These are phyloP conservation scores for Oreocharis arfaki DNA, from an alignment of 2,113 vertebrate genomes.

Conservation along the genomic window DNA sequence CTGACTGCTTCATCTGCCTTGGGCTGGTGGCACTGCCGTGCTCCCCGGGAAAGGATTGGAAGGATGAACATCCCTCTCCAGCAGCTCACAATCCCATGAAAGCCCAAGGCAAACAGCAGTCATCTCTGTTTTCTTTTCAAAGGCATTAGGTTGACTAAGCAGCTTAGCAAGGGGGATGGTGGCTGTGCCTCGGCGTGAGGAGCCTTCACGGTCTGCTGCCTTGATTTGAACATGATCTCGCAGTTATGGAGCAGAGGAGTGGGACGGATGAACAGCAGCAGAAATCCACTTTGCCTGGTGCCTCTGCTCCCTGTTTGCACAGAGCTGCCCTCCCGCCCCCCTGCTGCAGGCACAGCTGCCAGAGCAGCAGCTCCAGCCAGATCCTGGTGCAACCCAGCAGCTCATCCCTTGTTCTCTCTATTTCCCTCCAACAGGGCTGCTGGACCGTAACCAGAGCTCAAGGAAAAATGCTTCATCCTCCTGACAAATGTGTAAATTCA, in stretches of 20 bases:
- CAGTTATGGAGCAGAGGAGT: not conserved
- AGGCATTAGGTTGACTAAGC: constrained; percentile 44
- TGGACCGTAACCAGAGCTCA: not conserved
- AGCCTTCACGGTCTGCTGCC: not conserved
- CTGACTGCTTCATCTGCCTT: constrained; percentile 4
- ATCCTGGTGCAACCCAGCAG: not conserved
- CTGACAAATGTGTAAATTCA: not conserved
- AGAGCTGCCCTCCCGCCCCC: not conserved
- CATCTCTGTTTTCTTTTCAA: constrained; percentile 49
- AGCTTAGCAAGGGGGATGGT: constrained; percentile 20
- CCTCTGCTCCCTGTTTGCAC: not conserved
- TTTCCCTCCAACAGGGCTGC: not conserved
- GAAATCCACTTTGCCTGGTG: not conserved
- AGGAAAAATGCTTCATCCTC: not conserved
- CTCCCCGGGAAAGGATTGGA: not conserved
- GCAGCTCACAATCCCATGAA: not conserved
- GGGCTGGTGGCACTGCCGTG: not conserved
- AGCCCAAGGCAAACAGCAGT: constrained; percentile 41
- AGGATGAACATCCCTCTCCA: not conserved
- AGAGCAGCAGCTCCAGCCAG: not conserved
- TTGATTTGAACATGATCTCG: constrained; percentile 15
- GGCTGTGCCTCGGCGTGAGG: not conserved
- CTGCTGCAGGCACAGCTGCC: not conserved
- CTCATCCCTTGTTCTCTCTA: not conserved
- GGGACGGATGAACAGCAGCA: not conserved